Evolutionary conservation across 2,797 vertebrate genomes (phyloP).

Genomic region (Hyperoplus immaculatus): DNA sequence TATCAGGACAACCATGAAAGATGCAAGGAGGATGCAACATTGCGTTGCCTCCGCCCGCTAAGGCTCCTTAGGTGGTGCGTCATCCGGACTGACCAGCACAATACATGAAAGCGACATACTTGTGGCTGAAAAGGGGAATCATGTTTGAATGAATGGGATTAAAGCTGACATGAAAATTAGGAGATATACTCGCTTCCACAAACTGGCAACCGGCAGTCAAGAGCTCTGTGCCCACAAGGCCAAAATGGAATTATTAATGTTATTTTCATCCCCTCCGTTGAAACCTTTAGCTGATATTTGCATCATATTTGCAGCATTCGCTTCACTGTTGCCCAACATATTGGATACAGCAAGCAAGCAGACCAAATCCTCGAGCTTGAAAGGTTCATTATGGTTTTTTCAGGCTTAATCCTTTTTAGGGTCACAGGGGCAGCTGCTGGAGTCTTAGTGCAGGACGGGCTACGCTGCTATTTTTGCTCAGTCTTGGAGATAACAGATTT

Average conservation of each 20-base stretch:
- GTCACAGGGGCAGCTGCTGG: background rate
- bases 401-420: constrained; percentile 27
- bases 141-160: constrained; percentile 10
- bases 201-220: background rate
- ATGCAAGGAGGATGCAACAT: constrained; percentile 43
- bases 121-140: background rate
- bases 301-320: constrained; percentile 47
- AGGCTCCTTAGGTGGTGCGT: constrained; percentile 1
- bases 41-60: constrained; percentile 28
- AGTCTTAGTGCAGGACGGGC: too few relatives aligned
- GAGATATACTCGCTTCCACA: constrained; percentile 2
- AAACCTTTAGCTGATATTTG: constrained; percentile 44
- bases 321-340: constrained; percentile 14
- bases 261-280: constrained; percentile 13
- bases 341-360: constrained; percentile 7
- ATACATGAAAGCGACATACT: background rate
- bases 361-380: background rate
- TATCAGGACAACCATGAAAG: constrained; percentile 66
- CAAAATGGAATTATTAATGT: constrained; percentile 5
- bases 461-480: background rate
- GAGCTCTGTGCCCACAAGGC: background rate
- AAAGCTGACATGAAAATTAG: constrained; percentile 1
- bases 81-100: constrained; percentile 9
- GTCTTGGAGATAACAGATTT: constrained; percentile 6
- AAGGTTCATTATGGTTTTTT: constrained; percentile 5